phyloP scores from a whole-genome alignment of 1,140 invertebrate genomes.

The Brachionus angularis region DNA sequence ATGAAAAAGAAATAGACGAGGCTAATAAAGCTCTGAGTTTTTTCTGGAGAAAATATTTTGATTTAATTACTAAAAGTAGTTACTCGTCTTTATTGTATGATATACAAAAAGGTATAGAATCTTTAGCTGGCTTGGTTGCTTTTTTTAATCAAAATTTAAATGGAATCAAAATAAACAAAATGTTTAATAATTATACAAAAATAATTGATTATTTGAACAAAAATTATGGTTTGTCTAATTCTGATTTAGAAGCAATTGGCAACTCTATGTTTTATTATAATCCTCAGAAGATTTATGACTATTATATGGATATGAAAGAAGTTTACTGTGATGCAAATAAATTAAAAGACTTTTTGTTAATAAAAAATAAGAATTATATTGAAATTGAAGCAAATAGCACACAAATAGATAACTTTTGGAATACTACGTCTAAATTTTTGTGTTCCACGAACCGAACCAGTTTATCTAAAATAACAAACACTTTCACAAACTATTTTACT shows the following conservation, averaged over 20 bases:
- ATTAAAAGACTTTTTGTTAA: conserved; percentile 3
- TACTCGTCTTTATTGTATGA: conserved; percentile 20
- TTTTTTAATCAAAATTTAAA: conserved; percentile 41
- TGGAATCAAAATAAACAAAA: conserved; percentile 30
- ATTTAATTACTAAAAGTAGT: conserved; percentile 23
- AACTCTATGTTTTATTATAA: conserved; percentile 13
- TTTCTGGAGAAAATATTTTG: conserved; percentile 31
- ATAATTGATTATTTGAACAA: conserved; percentile 14
- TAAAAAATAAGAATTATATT: conserved; percentile 16
- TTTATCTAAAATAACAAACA: not conserved
- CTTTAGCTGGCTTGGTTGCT: conserved; percentile 1
- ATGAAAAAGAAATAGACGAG: conserved; percentile 19
- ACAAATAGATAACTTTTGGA: conserved; percentile 21
- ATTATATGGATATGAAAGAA: conserved; percentile 1
- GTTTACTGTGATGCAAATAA: conserved; percentile 21
- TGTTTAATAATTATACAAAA: not conserved
- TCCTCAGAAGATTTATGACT: conserved; percentile 41
- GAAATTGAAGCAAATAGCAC: conserved; percentile 1
- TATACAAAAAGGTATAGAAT: conserved; percentile 42
- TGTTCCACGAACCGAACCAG: conserved; percentile 1
- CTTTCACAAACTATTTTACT: conserved; percentile 35
- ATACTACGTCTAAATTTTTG: conserved; percentile 31
- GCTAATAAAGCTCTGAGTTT: conserved; percentile 34
- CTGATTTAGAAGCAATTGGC: conserved; percentile 14
- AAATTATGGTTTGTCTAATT: conserved; percentile 19